Evolutionary conservation across 2,888 invertebrate genomes (phyloP).

Genomic region (Notocelia uddmanniana): DNA sequence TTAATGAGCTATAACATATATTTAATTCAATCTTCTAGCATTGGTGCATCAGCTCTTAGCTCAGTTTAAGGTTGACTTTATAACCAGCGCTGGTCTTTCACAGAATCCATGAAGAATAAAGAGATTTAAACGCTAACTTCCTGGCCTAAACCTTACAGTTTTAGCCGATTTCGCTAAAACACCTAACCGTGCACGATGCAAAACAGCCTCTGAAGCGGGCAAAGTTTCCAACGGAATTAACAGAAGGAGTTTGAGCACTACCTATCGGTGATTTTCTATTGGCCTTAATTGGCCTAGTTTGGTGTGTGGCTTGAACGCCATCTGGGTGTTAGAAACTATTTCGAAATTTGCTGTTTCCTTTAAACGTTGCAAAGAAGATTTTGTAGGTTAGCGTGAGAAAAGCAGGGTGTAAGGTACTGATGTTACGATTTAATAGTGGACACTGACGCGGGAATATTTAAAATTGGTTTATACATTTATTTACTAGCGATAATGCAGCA

Average conservation of each 20-base stretch:
- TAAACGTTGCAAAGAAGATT: not conserved
- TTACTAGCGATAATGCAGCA: no score
- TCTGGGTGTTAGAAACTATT: constrained; percentile 6
- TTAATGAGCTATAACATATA: no score
- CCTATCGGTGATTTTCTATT: constrained; percentile 33
- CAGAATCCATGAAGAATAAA: no score
- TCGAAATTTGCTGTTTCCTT: not conserved
- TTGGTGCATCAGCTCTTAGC: no score
- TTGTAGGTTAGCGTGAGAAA: not conserved
- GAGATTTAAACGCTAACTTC: not conserved
- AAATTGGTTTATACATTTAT: no score
- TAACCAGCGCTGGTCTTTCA: no score
- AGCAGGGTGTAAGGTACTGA: not conserved
- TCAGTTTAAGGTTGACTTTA: no score
- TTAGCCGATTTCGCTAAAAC: constrained; percentile 36
- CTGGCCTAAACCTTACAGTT: constrained; percentile 23
- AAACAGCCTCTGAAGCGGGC: constrained; percentile 18
- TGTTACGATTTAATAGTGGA: no score
- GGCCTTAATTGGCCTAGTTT: constrained; percentile 10
- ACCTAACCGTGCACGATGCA: constrained; percentile 27
- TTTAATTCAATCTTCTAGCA: no score
- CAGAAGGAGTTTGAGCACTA: constrained; percentile 26
- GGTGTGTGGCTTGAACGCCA: not conserved
- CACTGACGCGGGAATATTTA: no score
- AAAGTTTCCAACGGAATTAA: constrained; percentile 33